Evolutionary conservation across 1,140 invertebrate species (phyloP).

Genomic region (Saccostrea cuccullata): DNA sequence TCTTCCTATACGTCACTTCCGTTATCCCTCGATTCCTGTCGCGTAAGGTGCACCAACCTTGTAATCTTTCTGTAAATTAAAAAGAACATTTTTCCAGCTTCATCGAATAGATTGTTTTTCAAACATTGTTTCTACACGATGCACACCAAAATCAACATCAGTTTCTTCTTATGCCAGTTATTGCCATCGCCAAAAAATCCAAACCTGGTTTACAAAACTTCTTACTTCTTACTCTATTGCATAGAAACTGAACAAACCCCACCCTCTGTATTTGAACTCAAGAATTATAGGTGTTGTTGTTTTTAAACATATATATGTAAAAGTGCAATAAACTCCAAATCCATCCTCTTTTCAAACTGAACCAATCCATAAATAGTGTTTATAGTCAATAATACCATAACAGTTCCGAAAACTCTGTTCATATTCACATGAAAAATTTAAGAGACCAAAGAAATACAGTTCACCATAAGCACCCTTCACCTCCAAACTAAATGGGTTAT

Average conservation of each 20-base stretch:
- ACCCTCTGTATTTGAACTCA: no score
- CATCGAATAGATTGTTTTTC: not conserved
- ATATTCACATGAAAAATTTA: no score
- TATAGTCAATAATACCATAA: no score
- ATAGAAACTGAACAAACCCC: no score
- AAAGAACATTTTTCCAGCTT: not conserved
- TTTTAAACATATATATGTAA: no score
- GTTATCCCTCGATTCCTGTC: not conserved
- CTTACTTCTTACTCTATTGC: no score
- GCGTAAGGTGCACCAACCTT: constrained; percentile 28
- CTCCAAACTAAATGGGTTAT: not conserved
- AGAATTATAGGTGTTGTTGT: no score
- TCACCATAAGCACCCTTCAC: constrained; percentile 13
- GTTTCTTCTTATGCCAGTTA: not conserved
- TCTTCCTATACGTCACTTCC: not conserved
- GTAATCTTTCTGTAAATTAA: constrained; percentile 35
- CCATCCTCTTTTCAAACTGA: no score
- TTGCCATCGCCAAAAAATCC: not conserved
- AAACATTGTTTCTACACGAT: not conserved
- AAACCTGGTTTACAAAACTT: not conserved
- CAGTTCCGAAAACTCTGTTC: no score
- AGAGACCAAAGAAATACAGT: not conserved
- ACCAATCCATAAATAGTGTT: no score
- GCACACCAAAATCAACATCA: not conserved
- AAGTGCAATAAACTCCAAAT: no score